Evolutionary conservation across 2,888 invertebrate species (phyloP), one percentile per base, ranked within the genome.

Genomic region (Orgyia antiqua): DNA sequence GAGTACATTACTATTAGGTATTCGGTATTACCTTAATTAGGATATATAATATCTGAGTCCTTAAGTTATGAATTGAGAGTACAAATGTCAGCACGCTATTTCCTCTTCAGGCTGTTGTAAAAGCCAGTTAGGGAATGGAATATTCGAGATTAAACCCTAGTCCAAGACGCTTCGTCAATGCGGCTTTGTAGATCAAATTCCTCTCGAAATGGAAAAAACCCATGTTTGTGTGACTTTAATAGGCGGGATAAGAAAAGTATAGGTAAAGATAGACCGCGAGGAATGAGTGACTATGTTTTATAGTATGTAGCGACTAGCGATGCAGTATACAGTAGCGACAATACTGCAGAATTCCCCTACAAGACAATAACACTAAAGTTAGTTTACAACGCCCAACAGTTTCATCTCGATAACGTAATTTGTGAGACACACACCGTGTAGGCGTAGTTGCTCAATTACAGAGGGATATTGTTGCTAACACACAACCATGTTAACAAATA

Each of bases 341-440:
- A 33, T 24, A 21, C 26, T 41, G 38, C 41, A 41, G 42, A 43
- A 45, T 53, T 45, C 44, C 42, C 50, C 45, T 33, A 29, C 29
- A 48, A 51, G 42, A 50, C 51, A 48, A 58, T 54, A 58, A 54
- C 51, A 54, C 27, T 55, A 47, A 55, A 54, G 52, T 63, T 51
- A 57, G 55, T 62, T 63, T 45, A 59, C 55, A 58, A 52, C 51
- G 35, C 31, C 44, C 33, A 42, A 31, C 36, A 49, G 55, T 58
- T 61, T 42, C 52, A 62, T 61, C 61, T 63, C 46, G 58, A 63
- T 71, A 63, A 58, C 52, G 30, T 51, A 61, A 59, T 66, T 66
- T 62, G 55, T 51, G 38, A 51, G 47, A 51, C 58, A 57, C 52
- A 58, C 56, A 55, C 52, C 37, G 37, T 31, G 48, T 47, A 51